Percentiles rank a stretch among this genome's conserved stretches.
Conservation (phyloP, 2,113 vertebrate species). For the Dermatemys mawii region DNA sequence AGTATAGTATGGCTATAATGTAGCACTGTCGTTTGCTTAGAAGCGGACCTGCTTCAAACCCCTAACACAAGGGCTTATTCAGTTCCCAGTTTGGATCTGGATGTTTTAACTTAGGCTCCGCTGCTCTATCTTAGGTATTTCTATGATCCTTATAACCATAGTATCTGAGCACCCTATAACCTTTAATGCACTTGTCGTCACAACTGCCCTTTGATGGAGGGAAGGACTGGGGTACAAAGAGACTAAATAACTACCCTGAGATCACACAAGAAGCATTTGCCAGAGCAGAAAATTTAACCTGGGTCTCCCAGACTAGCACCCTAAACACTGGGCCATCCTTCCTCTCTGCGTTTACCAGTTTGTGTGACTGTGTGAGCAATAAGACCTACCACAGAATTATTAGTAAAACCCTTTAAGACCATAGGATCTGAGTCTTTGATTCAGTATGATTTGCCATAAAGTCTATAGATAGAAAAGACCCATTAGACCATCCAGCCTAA, state of each 20-base stretch:
- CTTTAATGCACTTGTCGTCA: background rate
- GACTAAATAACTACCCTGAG: background rate
- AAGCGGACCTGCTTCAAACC: conserved; percentile 52
- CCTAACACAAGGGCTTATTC: conserved; percentile 22
- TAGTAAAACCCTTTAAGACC: background rate
- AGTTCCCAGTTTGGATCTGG: conserved; percentile 41
- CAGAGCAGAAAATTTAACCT: background rate
- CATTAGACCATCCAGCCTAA: background rate
- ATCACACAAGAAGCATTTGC: background rate
- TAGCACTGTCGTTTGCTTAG: background rate
- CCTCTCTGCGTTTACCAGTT: background rate
- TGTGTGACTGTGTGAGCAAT: background rate
- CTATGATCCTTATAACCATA: accelerated
- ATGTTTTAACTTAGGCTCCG: background rate
- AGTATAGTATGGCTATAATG: conserved; percentile 57
- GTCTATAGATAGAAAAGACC: background rate
- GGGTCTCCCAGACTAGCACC: background rate
- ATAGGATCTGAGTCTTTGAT: background rate
- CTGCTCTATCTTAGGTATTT: background rate
- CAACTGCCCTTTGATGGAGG: background rate
- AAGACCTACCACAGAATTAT: background rate
- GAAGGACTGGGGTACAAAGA: background rate
- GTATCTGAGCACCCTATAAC: background rate
- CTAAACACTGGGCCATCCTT: background rate
- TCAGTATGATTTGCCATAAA: background rate